Base-by-base conservation (phyloP, 2,888 invertebrate genomes). In the Drosophila diplacantha region DNA sequence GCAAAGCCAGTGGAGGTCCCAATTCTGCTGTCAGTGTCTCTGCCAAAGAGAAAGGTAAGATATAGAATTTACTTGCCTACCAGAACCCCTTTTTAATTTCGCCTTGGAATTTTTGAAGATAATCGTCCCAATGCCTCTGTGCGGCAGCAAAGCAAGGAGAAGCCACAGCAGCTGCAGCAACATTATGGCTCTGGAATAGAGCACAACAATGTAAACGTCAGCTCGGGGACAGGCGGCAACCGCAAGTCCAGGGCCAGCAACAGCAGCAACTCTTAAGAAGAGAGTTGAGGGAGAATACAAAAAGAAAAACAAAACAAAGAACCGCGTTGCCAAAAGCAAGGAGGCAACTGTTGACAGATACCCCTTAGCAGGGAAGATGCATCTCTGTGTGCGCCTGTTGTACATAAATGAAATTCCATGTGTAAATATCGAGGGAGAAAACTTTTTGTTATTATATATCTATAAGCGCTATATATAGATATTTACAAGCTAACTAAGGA, bases 31-130 rank as follows among this genome's bases (percentile, higher is more conserved):
- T 82, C 61, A 69, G 74, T 64, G 82, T 83, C 61, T 71, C 73
- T 73, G 79, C 80, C 82, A 88, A 88, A 76, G 88, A 88, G 57
- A 87, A 86, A 77, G 88, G 88, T 88, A 20, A n/a, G 4, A 2
- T 50, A 4, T 8, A 24, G 12, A 6, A 22, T n/a, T 47, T 5
- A 16, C 0, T 46, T 16, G 4, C 7, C 5, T 7, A 6, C 0
- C n/a, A n/a, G 22, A 22, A 39, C 7, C 0, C n/a, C 5, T 38
- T 18, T 14, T 26, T 24, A 14, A 20, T 12, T 32, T 4, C 11
- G 14, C 1, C 7, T 11, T 1, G 18, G n/a, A 3, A 14, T 31
- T 16, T 1, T 14, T 20, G 3, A 39, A 67, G 66, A 66, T 62
- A 37, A 49, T 46, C 86, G 86, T 60, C 76, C 86, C 66, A 86